Conservation (phyloP, 2,113 vertebrate genomes). For the Hystrix cristata region DNA sequence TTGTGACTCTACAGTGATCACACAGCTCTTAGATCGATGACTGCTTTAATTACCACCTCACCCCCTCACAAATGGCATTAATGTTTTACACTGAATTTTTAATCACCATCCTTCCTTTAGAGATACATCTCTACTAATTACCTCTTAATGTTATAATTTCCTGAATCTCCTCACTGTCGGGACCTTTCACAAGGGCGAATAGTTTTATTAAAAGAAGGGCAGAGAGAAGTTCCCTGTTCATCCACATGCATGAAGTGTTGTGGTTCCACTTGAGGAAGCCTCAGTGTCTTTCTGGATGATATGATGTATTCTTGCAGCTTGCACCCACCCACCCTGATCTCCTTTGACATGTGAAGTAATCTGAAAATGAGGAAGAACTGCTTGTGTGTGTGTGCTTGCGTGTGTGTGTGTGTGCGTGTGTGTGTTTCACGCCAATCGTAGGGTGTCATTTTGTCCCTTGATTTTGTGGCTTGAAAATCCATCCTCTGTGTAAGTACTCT, state of each 20-base stretch:
- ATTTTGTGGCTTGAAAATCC: not conserved
- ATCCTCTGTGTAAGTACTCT: not conserved
- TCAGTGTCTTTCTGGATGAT: not conserved
- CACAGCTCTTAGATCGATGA: not conserved
- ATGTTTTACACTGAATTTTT: not conserved
- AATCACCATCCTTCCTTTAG: constrained; percentile 25
- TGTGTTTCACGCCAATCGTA: not conserved
- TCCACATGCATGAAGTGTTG: not conserved
- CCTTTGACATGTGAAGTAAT: constrained; percentile 30
- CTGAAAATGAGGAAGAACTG: not conserved
- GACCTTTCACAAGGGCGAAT: not conserved
- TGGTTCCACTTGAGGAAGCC: not conserved
- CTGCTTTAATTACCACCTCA: not conserved
- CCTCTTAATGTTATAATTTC: constrained; percentile 39
- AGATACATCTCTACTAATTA: constrained; percentile 14
- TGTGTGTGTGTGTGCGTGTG: not conserved
- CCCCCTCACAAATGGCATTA: not conserved
- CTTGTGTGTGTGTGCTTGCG: not conserved
- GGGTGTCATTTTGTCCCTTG: not conserved
- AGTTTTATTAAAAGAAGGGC: constrained; percentile 39
- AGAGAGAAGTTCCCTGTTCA: not conserved
- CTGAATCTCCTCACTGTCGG: not conserved
- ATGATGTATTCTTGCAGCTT: not conserved
- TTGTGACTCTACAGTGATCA: not conserved
- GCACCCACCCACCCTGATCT: not conserved